Evolutionary conservation across 2,797 vertebrate genomes (phyloP).

Genomic region (Helarctos malayanus): DNA sequence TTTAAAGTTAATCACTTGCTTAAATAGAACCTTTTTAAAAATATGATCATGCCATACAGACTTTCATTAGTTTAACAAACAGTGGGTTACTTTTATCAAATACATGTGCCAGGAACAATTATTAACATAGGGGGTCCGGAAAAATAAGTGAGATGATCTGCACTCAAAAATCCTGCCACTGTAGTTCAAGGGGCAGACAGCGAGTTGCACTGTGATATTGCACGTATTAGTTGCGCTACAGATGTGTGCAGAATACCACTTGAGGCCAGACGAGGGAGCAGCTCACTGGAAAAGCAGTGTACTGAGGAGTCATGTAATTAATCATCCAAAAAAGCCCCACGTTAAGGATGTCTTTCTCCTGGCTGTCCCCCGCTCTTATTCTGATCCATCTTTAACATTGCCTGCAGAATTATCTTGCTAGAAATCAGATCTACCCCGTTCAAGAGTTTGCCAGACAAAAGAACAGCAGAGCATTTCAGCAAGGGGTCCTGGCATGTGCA

Average conservation of each 20-base stretch:
- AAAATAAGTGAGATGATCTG: not conserved
- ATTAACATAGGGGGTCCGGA: not conserved
- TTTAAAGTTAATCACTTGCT: conserved; percentile 15
- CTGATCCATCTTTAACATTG: not conserved
- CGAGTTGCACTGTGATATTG: accelerated
- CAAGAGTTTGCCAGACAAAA: not conserved
- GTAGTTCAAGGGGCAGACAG: not conserved
- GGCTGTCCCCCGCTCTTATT: not conserved
- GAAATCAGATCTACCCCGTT: not conserved
- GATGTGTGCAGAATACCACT: not conserved
- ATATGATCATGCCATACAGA: not conserved
- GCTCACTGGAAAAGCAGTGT: not conserved
- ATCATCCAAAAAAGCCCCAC: accelerated
- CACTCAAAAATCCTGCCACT: not conserved
- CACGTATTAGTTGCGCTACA: no score
- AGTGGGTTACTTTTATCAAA: not conserved
- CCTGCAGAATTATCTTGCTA: not conserved
- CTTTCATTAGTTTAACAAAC: conserved; percentile 32
- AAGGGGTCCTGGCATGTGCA: accelerated
- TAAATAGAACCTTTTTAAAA: not conserved
- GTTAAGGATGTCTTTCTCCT: not conserved
- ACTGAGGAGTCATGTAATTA: not conserved
- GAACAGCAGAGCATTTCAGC: accelerated
- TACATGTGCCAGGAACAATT: not conserved
- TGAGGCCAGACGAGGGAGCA: not conserved